Conservation (phyloP, 2,797 vertebrate species). For the Lindbergichthys nudifrons region DNA sequence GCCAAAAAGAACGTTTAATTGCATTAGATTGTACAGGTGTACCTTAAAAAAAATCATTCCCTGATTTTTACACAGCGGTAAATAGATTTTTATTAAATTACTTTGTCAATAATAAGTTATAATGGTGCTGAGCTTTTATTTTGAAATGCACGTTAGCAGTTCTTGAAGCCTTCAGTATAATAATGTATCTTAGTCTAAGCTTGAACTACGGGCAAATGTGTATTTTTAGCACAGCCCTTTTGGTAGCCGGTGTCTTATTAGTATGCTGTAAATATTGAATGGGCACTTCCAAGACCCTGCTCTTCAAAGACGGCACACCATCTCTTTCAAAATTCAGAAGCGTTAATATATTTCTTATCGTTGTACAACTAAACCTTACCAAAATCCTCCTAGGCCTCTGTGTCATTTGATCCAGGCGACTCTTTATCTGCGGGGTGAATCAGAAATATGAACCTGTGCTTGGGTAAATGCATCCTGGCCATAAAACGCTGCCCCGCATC, state of each 20-base stretch:
- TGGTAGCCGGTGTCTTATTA: conserved; percentile 24
- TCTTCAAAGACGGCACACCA: conserved; percentile 20
- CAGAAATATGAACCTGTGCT: conserved; percentile 54
- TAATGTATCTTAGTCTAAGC: background rate
- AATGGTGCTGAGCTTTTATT: background rate
- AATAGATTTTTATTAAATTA: background rate
- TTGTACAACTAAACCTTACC: background rate
- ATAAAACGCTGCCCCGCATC: conserved; percentile 38
- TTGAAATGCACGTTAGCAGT: conserved; percentile 5
- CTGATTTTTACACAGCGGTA: background rate
- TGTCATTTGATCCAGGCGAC: conserved; percentile 13
- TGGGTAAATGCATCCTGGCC: conserved; percentile 44
- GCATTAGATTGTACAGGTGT: background rate
- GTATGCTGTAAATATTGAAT: conserved; percentile 69
- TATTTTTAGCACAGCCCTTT: conserved; percentile 46
- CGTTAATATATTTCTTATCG: background rate
- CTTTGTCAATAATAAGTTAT: background rate
- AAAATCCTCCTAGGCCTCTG: conserved; percentile 11
- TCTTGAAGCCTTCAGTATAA: background rate
- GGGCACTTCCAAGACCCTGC: conserved; percentile 9
- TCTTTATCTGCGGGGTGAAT: conserved; percentile 50
- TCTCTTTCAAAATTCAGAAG: conserved; percentile 6
- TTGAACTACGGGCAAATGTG: conserved; percentile 13
- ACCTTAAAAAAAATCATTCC: background rate
- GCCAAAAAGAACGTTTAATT: background rate